These are phyloP conservation scores for Morbakka virulenta DNA, from an alignment of 30 jellyfish, hydroid and myxozoan species.

Conservation along the genomic window DNA sequence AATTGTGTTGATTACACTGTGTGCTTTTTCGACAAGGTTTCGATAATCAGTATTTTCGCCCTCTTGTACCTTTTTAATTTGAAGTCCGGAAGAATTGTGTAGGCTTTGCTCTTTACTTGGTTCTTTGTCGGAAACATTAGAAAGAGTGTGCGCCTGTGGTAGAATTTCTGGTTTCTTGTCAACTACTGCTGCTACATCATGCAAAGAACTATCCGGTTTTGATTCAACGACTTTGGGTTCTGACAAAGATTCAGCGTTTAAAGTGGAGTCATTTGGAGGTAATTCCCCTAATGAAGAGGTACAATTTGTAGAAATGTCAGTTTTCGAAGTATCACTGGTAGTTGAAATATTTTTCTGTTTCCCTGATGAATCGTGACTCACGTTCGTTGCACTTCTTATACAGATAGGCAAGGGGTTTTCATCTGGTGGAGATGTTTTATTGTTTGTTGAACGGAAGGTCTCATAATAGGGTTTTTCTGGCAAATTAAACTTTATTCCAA, in stretches of 20 bases:
- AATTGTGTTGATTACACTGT: not conserved
- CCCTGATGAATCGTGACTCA: too few relatives aligned
- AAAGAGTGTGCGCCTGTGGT: not conserved
- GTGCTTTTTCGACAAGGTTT: not conserved
- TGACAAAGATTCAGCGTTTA: not conserved
- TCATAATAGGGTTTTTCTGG: slow-evolving; percentile 11
- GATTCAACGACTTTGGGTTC: not conserved
- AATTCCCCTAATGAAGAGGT: not conserved
- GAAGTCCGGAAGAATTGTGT: not conserved
- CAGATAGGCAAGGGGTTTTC: too few relatives aligned
- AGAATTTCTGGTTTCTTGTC: not conserved
- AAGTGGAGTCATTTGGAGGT: too few relatives aligned
- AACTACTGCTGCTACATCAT: not conserved
- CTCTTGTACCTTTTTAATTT: not conserved
- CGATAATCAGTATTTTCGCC: not conserved
- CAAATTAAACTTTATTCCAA: slow-evolving; percentile 38
- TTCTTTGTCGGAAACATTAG: too few relatives aligned
- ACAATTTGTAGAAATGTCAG: too few relatives aligned
- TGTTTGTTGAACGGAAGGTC: not conserved
- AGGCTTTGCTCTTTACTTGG: not conserved
- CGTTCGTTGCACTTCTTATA: too few relatives aligned
- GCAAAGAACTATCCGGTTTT: not conserved
- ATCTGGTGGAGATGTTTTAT: not conserved
- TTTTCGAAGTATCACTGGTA: not conserved
- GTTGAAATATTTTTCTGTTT: too few relatives aligned